phyloP scores from a whole-genome alignment of 2,797 vertebrate genomes.

The Galaxias olidus region DNA sequence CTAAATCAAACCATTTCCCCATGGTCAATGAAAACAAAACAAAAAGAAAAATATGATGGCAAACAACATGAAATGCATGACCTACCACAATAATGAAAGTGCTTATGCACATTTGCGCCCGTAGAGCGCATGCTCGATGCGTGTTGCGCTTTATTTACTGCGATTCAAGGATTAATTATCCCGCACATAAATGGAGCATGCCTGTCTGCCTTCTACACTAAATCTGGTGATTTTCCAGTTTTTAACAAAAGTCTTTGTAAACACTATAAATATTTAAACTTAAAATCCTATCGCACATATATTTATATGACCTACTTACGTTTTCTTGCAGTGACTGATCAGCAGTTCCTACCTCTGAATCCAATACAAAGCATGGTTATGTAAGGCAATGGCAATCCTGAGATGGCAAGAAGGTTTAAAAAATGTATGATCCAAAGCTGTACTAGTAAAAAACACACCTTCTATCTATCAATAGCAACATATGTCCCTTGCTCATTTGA shows the following conservation, averaged over 20 bases:
- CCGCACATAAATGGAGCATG: constrained; percentile 29
- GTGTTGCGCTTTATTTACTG: constrained; percentile 5
- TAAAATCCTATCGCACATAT: neutral
- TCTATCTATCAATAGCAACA: too few species aligned
- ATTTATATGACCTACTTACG: constrained; percentile 58
- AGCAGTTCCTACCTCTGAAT: constrained; percentile 23
- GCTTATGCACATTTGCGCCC: constrained; percentile 39
- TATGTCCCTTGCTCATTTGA: too few species aligned
- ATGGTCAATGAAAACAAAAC: too few species aligned
- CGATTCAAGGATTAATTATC: constrained; percentile 43
- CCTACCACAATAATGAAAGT: constrained; percentile 40
- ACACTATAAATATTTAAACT: neutral
- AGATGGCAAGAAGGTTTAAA: neutral
- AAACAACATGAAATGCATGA: constrained; percentile 22
- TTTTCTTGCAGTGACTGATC: constrained; percentile 28
- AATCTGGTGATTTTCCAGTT: neutral
- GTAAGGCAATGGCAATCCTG: constrained; percentile 55
- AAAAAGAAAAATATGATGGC: neutral
- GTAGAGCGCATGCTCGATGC: constrained; percentile 65
- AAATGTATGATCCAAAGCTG: neutral
- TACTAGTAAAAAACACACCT: neutral
- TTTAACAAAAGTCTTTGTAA: neutral
- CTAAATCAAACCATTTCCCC: too few species aligned
- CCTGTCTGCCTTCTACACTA: neutral
- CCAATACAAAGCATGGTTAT: constrained; percentile 63